Evolutionary conservation across 2,797 vertebrate genomes (phyloP).

Genomic region (Glyptemys insculpta): DNA sequence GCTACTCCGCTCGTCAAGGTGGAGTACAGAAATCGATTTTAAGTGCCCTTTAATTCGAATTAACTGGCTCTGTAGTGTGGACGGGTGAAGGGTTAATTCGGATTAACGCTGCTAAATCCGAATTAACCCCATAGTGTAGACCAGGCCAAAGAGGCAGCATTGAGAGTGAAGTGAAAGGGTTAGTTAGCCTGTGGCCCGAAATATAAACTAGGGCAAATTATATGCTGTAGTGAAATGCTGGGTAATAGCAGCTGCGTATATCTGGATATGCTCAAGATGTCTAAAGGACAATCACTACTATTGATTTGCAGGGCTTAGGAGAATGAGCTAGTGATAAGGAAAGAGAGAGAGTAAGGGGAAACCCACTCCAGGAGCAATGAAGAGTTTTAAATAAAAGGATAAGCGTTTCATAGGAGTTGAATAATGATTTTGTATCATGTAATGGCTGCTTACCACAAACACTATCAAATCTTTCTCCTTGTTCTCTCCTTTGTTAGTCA

Average conservation of each 20-base stretch:
- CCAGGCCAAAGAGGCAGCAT: background rate
- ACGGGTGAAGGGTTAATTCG: too few species aligned
- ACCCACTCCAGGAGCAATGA: background rate
- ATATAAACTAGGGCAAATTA: background rate
- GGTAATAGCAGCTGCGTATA: background rate
- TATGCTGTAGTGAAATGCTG: background rate
- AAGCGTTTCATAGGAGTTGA: background rate
- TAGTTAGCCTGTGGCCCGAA: background rate
- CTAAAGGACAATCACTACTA: conserved; percentile 1
- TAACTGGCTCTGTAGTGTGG: too few species aligned
- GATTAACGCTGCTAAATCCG: too few species aligned
- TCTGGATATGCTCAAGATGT: background rate
- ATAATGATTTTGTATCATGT: background rate
- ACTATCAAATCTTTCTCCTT: background rate
- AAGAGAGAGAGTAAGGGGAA: background rate
- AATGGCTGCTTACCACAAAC: background rate
- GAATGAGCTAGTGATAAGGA: background rate
- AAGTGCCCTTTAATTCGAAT: too few species aligned
- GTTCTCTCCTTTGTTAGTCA: background rate
- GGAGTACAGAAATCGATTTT: too few species aligned
- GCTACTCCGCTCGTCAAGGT: too few species aligned
- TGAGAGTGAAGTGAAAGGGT: background rate
- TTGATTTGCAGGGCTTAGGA: conserved; percentile 18
- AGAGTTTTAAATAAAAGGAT: background rate
- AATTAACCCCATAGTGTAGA: too few species aligned